These are phyloP conservation scores for Odontocerum albicorne DNA, from an alignment of 2,888 invertebrate species.

Conservation along the genomic window DNA sequence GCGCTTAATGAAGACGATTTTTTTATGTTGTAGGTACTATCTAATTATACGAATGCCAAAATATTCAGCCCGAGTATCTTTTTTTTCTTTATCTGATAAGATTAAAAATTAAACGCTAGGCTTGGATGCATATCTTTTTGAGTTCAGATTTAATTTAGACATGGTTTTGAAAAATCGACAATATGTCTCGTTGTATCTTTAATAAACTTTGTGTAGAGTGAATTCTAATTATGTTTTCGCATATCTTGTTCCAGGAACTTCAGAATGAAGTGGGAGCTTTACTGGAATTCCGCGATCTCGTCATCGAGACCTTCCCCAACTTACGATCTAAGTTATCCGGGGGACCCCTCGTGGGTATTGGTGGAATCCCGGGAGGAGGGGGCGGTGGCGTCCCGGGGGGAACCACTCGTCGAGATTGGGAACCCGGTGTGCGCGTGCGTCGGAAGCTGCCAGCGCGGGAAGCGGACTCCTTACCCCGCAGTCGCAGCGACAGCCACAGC, in stretches of 20 bases:
- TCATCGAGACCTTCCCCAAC: constrained; percentile 92
- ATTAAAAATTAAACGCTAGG: too few relatives aligned
- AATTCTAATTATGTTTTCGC: too few relatives aligned
- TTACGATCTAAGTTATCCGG: constrained; percentile 84
- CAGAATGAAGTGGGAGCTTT: constrained; percentile 92
- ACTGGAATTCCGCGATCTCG: constrained; percentile 89
- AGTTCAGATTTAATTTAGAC: too few relatives aligned
- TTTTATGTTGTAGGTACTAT: too few relatives aligned
- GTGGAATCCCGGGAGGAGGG: constrained; percentile 47
- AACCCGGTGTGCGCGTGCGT: constrained; percentile 77
- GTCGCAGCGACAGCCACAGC: constrained; percentile 65
- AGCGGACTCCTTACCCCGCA: constrained; percentile 53
- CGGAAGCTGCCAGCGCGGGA: constrained; percentile 56
- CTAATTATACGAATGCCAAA: too few relatives aligned
- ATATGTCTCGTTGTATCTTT: too few relatives aligned
- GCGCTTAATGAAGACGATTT: too few relatives aligned
- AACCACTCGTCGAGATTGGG: constrained; percentile 69
- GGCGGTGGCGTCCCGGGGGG: constrained; percentile 48
- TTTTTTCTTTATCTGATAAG: too few relatives aligned
- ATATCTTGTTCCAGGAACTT: constrained; percentile 63
- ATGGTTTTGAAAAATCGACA: too few relatives aligned
- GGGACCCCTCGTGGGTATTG: constrained; percentile 45
- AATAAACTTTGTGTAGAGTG: too few relatives aligned
- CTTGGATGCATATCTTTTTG: too few relatives aligned
- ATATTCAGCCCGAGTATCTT: too few relatives aligned